Conservation (phyloP, 2,113 vertebrate species). For the Zapornia atra region DNA sequence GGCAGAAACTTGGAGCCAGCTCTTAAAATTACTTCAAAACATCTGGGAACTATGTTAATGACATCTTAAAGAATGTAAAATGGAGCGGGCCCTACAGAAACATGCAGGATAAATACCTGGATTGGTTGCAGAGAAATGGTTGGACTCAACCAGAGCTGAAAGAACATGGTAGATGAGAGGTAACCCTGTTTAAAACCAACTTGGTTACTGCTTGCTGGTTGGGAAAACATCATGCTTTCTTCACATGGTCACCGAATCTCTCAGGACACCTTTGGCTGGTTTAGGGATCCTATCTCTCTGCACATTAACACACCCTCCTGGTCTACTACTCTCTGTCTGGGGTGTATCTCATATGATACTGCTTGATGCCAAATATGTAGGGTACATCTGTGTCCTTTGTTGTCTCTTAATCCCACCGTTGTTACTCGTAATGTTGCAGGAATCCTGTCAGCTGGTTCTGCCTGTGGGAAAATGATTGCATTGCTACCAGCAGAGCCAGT, state of each 20-base stretch:
- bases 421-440: neutral
- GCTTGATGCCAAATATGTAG: neutral
- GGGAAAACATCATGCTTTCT: neutral
- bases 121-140: neutral
- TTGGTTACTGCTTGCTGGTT: neutral
- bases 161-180: neutral
- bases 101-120: neutral
- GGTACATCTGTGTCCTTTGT: neutral
- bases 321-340: neutral
- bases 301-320: neutral
- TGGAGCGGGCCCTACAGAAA: neutral
- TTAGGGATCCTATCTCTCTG: neutral
- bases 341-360: rapidly evolving
- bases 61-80: neutral
- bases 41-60: neutral
- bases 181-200: neutral
- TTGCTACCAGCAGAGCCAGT: neutral
- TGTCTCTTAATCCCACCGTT: neutral
- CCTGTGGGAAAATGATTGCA: neutral
- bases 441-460: neutral
- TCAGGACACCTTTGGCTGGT: neutral
- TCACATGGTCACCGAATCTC: neutral
- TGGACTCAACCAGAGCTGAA: neutral
- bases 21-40: neutral
- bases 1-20: neutral